Base-by-base conservation (phyloP, 2,797 vertebrate species). In the Chiloscyllium punctatum region DNA sequence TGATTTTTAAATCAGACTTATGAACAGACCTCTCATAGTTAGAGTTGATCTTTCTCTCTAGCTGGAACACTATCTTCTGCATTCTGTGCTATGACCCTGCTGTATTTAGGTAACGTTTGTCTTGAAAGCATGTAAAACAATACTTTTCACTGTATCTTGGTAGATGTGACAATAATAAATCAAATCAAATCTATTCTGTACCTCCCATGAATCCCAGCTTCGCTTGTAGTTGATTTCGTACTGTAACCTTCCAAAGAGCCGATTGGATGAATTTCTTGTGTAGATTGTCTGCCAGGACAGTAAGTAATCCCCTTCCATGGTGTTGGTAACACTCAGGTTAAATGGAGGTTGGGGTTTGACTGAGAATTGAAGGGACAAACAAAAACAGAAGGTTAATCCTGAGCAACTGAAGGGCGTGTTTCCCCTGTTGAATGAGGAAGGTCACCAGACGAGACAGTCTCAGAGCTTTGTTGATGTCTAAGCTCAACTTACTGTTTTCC, bases 401-500 rank as follows among this genome's bases (percentile, higher is more conserved):
- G 68, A 16, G 15, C 0, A 68, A 16, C 15, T 3, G 13, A 68
- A 68, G 13, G 68, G 68, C 15, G 62, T 66, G 1, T 68, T 68
- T 13, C 15, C 68, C 18, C 13, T 18, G 21, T 69, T 15, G 11
- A 77, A n/a, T 77, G 13, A 16, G n/a, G 16, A 37, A 5, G 2
- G 6, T 21, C 79, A 48, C 7, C 37, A 0, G 79, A 3, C 21
- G 37, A 21, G 15, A 9, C 1, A 82, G 37, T 6, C 77, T 37
- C 5, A 42, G 18, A 82, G n/a, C n/a, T 21, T 84, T 16, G 62
- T 62, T 5, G 7, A 18, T 92, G 13, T 48, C 66, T 18, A 69
- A 69, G 69, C 21, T n/a, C 13, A 13, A 94, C 94, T 94, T 74
- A 94, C 94, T 53, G 42, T 74, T 94, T 7, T 51, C 94, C 94